phyloP scores from a whole-genome alignment of 2,113 vertebrate genomes.

The Platycercus adscitus region DNA sequence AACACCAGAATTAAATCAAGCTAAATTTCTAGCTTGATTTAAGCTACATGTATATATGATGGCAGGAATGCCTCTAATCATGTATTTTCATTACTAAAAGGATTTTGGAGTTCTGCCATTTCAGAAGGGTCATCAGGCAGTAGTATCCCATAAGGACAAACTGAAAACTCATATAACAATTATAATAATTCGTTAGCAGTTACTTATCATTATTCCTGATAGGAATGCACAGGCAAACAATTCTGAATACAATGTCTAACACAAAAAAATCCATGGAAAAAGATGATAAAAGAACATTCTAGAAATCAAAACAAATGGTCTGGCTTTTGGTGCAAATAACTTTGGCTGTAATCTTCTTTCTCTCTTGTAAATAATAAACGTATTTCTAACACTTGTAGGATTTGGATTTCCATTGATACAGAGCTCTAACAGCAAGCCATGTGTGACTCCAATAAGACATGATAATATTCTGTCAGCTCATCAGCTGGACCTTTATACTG shows the following conservation, averaged over 20 bases:
- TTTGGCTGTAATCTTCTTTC: slow-evolving; percentile 1
- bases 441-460: slow-evolving; percentile 38
- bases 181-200: neutral
- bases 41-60: neutral
- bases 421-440: slow-evolving; percentile 24
- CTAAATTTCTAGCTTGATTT: neutral
- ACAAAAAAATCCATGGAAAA: neutral
- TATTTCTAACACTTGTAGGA: slow-evolving; percentile 25
- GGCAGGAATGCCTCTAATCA: neutral
- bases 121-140: slow-evolving; percentile 21
- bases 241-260: neutral
- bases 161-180: neutral
- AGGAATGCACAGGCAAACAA: neutral
- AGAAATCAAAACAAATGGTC: slow-evolving; percentile 18
- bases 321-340: slow-evolving; percentile 10
- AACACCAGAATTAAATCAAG: slow-evolving; percentile 1
- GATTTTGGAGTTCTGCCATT: neutral
- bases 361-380: neutral
- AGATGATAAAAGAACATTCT: neutral
- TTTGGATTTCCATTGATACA: slow-evolving; percentile 7
- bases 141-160: neutral
- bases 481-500: slow-evolving; percentile 28
- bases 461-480: slow-evolving; percentile 61
- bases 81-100: neutral
- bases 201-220: neutral